Base-by-base conservation (phyloP, 2,797 vertebrate species). In the Eidolon dupreanum region DNA sequence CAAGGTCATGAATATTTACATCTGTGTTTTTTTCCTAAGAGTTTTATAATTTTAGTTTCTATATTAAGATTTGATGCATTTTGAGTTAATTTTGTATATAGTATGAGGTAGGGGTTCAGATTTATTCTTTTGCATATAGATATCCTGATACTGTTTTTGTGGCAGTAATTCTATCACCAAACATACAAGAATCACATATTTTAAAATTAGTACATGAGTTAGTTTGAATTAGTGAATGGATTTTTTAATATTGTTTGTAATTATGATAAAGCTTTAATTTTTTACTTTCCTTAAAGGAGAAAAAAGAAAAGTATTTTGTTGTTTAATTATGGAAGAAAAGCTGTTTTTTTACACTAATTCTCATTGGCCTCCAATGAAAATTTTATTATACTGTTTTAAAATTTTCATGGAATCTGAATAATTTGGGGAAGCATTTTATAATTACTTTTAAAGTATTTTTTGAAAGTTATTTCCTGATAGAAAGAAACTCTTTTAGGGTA, bases 191-290 rank as follows among this genome's bases (percentile, higher is more conserved):
- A 49, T 87, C 28, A 33, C 61, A 53, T 79, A 77, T 79, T 74
- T 93, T 90, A 86, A 63, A 71, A 53, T 81, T 66, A 92, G 13
- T 78, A 15, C 22, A 66, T 94, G 31, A 24, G 17, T 90, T 92
- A 94, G 17, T 94, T 94, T 97, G 24, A 96, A 70, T 82, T 93
- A 61, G 26, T 85, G 73, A 87, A 36, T 92, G 15, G 12, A 1
- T 85, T 89, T 91, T 55, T 79, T 19, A 66, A 66, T 97, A 92
- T 78, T 83, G 19, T 17, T 93, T 90, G 5, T 79, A 88, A 79
- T 78, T 96, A 87, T 83, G 36, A 38, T 92, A 79, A 93, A 94
- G 68, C 11, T 74, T 93, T 41, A 84, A 91, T 83, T 95, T 94
- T 57, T n/a, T 83, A 65, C 90, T 94, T 91, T 87, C 22, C 22